Evolutionary conservation across 2,113 vertebrate species (phyloP), one percentile per base, ranked within the genome.

Genomic region (Megaceryle torquata): DNA sequence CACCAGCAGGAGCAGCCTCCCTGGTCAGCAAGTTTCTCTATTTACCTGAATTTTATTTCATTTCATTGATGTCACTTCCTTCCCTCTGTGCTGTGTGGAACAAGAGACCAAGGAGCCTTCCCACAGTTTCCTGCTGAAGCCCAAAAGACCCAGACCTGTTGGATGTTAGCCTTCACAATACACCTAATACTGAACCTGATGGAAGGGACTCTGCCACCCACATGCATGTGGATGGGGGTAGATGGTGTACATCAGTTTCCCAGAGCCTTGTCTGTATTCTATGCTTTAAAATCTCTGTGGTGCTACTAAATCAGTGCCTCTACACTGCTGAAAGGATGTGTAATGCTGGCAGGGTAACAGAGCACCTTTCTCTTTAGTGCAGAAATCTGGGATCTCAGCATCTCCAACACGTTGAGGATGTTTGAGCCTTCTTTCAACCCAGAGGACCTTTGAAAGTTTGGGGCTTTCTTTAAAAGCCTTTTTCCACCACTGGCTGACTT

Each of bases 181-280:
- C 41, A 2, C 26, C 46, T 35, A 16, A 10, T 46, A 8, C 65
- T 10, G n/a, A 41, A 29, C 35, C 43, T 51, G 21, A 10, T 53
- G 31, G 86, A 70, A 54, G 56, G 53, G 51, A 13, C 16, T 6
- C 4, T 82, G 46, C 70, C 1, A 2, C 46, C 44, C 20, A 2
- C 1, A 1, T 48, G 29, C n/a, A 1, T 0, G 0, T 20, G 13
- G 44, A 19, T 70, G 48, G 19, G 15, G 18, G 6, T 75, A 22
- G 61, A 31, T 1, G 0, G 2, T 6, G 19, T 31, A 15, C 21
- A 21, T 46, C 31, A 37, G 33, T 89, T 64, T 72, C 17, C 39
- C n/a, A 65, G 59, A 57, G 31, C 39, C n/a, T 31, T 70, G 29
- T 41, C 70, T 85, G 3, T 53, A 6, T 39, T 76, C 14, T 50